Conservation (phyloP, 2,113 vertebrate genomes). For the Sylvia atricapilla region DNA sequence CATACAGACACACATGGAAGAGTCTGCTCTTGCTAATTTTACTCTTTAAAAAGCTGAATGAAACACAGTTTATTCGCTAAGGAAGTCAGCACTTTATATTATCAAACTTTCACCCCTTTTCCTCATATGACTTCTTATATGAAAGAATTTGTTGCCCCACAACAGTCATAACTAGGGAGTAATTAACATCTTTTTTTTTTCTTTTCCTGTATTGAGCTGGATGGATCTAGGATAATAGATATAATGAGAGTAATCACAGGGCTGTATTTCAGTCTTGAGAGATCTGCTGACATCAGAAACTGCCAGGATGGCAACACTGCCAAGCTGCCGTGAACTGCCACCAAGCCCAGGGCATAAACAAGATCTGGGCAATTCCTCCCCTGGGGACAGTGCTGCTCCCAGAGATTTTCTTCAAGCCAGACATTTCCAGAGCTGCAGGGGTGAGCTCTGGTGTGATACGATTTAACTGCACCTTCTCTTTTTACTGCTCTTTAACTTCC, state of each 20-base stretch:
- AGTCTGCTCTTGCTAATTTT: neutral
- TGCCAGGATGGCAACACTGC: neutral
- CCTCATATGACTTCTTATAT: neutral
- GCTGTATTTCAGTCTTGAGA: neutral
- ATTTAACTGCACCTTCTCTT: neutral
- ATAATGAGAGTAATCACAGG: neutral
- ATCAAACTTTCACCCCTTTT: neutral
- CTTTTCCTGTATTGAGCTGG: neutral
- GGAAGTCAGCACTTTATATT: neutral
- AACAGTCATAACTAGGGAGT: neutral
- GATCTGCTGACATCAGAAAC: neutral
- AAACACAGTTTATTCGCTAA: neutral
- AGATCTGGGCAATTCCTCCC: neutral
- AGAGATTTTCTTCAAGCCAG: neutral
- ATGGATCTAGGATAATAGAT: neutral
- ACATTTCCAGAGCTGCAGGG: neutral
- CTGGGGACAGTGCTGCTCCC: neutral
- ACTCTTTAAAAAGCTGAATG: neutral
- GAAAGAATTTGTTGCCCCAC: neutral
- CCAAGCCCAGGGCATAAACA: neutral
- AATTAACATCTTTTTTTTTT: neutral
- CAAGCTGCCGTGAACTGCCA: neutral
- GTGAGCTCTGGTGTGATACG: neutral
- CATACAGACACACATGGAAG: neutral
- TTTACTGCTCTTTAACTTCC: neutral